Evolutionary conservation across 2,888 invertebrate species (phyloP).

Genomic region (Philonicus albiceps): DNA sequence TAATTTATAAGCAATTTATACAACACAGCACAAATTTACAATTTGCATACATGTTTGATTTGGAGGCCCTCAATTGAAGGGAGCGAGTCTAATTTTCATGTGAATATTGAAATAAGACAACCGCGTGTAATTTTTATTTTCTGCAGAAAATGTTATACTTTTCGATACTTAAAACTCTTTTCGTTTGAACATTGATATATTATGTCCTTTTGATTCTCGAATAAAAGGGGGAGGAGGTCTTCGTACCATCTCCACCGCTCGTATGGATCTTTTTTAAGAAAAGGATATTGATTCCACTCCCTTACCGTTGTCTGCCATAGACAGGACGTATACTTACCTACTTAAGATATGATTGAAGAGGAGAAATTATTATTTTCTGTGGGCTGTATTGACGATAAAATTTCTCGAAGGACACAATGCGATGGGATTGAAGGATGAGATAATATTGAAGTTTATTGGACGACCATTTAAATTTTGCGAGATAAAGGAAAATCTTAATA

Average conservation of each 20-base stretch:
- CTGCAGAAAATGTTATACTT: neutral
- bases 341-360: constrained; percentile 8
- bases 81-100: neutral
- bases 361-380: constrained; percentile 7
- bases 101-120: neutral
- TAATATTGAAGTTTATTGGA: neutral
- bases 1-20: neutral
- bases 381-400: neutral
- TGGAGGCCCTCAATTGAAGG: neutral
- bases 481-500: neutral
- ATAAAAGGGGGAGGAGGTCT: neutral
- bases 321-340: neutral
- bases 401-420: neutral
- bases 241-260: neutral
- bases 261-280: neutral
- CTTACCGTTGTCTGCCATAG: neutral
- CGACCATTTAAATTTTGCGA: neutral
- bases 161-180: neutral
- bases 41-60: neutral
- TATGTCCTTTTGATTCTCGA: neutral
- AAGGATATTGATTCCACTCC: neutral
- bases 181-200: neutral
- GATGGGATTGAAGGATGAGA: neutral
- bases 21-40: neutral
- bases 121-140: neutral